Evolutionary conservation across 2,113 vertebrate species (phyloP).

Genomic region (Phrynocephalus versicolor): DNA sequence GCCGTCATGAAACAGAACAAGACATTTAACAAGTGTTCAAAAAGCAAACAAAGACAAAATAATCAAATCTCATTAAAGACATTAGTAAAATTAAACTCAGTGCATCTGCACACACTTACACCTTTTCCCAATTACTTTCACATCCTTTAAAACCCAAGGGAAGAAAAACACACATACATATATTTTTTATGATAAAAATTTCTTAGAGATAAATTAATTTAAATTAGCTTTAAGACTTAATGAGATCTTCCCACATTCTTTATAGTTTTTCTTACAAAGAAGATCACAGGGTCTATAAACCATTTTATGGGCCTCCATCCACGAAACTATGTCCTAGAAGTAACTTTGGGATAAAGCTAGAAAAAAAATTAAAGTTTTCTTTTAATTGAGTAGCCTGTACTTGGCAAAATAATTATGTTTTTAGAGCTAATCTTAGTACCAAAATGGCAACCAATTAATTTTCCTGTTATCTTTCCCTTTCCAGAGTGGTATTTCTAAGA

Average conservation of each 20-base stretch:
- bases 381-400: constrained; percentile 33
- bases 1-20: constrained; percentile 65
- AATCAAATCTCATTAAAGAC: constrained; percentile 77
- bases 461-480: constrained; percentile 52
- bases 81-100: constrained; percentile 77
- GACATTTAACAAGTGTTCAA: constrained; percentile 70
- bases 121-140: constrained; percentile 74
- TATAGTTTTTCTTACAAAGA: constrained; percentile 79
- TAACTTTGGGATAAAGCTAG: constrained; percentile 69
- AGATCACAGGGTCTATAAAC: constrained; percentile 78
- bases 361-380: constrained; percentile 63
- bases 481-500: constrained; percentile 49
- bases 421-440: constrained; percentile 29
- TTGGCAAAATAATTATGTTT: constrained; percentile 59
- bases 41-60: constrained; percentile 71
- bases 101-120: constrained; percentile 70
- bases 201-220: constrained; percentile 88
- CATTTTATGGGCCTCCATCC: constrained; percentile 74
- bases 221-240: constrained; percentile 83
- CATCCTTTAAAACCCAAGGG: constrained; percentile 69
- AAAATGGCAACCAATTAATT: constrained; percentile 30
- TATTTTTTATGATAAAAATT: constrained; percentile 83
- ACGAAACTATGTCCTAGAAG: constrained; percentile 74
- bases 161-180: constrained; percentile 76
- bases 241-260: constrained; percentile 77